Percentiles rank a stretch among this genome's conserved stretches.
Evolutionary conservation across 2,888 invertebrate species (phyloP).

Genomic region (Diaphora mendica): DNA sequence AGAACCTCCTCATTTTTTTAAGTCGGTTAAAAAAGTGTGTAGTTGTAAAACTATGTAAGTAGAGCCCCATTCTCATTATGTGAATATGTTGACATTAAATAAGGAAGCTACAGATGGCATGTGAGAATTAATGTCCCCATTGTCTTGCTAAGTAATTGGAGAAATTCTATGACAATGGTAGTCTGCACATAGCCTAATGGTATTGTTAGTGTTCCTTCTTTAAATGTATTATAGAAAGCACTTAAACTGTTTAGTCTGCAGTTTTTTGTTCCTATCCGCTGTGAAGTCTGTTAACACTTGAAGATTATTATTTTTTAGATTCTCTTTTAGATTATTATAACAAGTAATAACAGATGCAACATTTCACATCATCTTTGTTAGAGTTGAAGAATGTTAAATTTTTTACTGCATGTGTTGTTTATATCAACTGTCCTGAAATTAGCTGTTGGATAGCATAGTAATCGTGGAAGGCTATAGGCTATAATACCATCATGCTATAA

Average conservation of each 20-base stretch:
- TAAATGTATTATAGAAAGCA: slow-evolving; percentile 18
- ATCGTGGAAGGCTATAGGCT: too few relatives aligned
- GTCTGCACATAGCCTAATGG: slow-evolving; percentile 22
- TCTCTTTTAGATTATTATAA: not conserved
- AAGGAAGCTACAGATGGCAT: slow-evolving; percentile 39
- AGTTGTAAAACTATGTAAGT: not conserved
- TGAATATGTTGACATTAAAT: slow-evolving; percentile 43
- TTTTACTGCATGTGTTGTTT: not conserved
- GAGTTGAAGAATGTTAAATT: not conserved
- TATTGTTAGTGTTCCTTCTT: slow-evolving; percentile 20
- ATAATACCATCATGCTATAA: too few relatives aligned
- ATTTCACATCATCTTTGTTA: not conserved
- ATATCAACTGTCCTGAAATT: not conserved
- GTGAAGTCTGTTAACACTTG: not conserved
- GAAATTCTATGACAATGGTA: slow-evolving; percentile 41
- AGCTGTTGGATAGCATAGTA: too few relatives aligned
- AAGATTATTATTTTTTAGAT: not conserved
- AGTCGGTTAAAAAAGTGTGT: not conserved
- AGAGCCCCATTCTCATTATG: slow-evolving; percentile 36
- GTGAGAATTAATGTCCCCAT: slow-evolving; percentile 41
- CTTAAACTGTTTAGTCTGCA: slow-evolving; percentile 13
- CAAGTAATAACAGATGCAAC: not conserved
- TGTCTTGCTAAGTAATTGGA: slow-evolving; percentile 31
- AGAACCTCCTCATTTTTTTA: too few relatives aligned
- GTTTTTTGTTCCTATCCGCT: not conserved